These are phyloP conservation scores for human DNA, from an alignment of 2,113 vertebrate species.

Conservation along the genomic window GRCh38 chr4:68446501-68447000, in stretches of 20 bases:
- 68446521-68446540: no score
- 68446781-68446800: background rate
- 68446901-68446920: conserved; percentile 26
- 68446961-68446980: conserved; percentile 32
- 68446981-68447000: background rate
- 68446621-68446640: background rate
- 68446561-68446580: background rate
- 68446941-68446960: conserved; percentile 3
- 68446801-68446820: background rate
- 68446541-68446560: background rate
- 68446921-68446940: background rate
- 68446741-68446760: conserved; percentile 40
- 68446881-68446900: background rate
- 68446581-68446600: background rate
- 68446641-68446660: background rate
- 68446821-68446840: background rate
- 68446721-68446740: background rate
- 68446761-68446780: background rate
- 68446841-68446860: background rate
- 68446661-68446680: background rate
- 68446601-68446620: conserved; percentile 17
- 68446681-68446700: background rate
- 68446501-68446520: background rate
- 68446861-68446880: background rate
- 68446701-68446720: conserved; percentile 4